Percentiles rank a stretch among this genome's conserved stretches.
phyloP scores from a whole-genome alignment of 2,113 vertebrate species.

The Ascaphus truei region DNA sequence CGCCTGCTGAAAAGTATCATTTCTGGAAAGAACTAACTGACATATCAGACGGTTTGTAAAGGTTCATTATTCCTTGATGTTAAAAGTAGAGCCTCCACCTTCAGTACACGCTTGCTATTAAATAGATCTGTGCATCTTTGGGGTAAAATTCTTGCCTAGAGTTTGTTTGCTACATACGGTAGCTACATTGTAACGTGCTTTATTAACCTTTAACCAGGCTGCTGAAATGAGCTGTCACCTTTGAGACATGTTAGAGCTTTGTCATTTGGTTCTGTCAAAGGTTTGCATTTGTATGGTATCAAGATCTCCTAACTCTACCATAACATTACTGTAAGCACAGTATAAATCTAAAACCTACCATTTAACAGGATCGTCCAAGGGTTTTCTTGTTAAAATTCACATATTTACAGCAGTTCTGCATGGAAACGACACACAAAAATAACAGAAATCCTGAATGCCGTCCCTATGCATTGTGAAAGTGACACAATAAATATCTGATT shows the following conservation, averaged over 20 bases:
- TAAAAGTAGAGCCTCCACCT: constrained; percentile 29
- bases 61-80: constrained; percentile 17
- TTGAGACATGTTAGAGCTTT: constrained; percentile 51
- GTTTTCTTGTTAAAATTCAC: too few relatives aligned
- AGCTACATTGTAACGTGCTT: constrained; percentile 35
- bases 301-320: constrained; percentile 43
- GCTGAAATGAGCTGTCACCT: constrained; percentile 49
- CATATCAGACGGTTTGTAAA: neutral
- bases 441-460: too few relatives aligned
- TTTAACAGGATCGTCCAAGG: too few relatives aligned
- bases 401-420: too few relatives aligned
- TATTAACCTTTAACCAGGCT: constrained; percentile 41
- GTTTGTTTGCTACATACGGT: neutral
- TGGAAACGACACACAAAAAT: too few relatives aligned
- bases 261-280: constrained; percentile 41
- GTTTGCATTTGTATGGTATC: constrained; percentile 41
- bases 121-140: constrained; percentile 35
- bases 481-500: too few relatives aligned
- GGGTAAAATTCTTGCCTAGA: constrained; percentile 17
- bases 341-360: too few relatives aligned
- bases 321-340: too few relatives aligned
- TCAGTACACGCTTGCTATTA: constrained; percentile 17
- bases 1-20: constrained; percentile 6
- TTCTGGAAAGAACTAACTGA: neutral
- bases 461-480: too few relatives aligned